A percentile compares a stretch with the other conserved stretches of the same genome.
Evolutionary conservation across 2,888 invertebrate genomes (phyloP).

Genomic region (Azorinus chamasolen): DNA sequence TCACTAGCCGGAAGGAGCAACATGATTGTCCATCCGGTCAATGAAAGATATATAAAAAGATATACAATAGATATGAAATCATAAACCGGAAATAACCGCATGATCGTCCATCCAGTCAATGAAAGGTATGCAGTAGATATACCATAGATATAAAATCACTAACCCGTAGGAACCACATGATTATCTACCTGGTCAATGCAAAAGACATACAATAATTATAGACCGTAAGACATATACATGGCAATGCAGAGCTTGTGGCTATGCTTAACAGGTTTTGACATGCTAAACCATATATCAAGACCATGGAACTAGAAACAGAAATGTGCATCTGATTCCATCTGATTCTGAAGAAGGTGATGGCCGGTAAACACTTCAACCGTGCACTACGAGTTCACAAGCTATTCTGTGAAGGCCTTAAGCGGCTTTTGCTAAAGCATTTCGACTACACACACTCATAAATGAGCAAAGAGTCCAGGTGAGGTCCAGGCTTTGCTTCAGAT

Average conservation of each 20-base stretch:
- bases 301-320: constrained; percentile 52
- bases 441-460: background rate
- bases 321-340: constrained; percentile 27
- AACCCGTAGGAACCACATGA: too few species aligned
- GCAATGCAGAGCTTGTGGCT: constrained; percentile 52
- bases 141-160: too few species aligned
- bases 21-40: too few species aligned
- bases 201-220: too few species aligned
- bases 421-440: background rate
- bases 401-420: constrained; percentile 26
- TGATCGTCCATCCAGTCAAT: too few species aligned
- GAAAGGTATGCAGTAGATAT: too few species aligned
- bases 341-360: constrained; percentile 36
- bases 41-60: too few species aligned
- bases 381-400: constrained; percentile 38
- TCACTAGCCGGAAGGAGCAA: too few species aligned
- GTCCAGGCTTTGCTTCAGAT: background rate
- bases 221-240: constrained; percentile 51
- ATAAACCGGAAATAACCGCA: too few species aligned
- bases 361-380: constrained; percentile 48
- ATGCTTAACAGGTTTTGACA: constrained; percentile 52
- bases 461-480: too few species aligned
- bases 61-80: too few species aligned
- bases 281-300: constrained; percentile 28
- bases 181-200: too few species aligned